These are phyloP conservation scores for Ariopsis seemanni DNA, from an alignment of 2,113 vertebrate genomes.

Conservation along the genomic window DNA sequence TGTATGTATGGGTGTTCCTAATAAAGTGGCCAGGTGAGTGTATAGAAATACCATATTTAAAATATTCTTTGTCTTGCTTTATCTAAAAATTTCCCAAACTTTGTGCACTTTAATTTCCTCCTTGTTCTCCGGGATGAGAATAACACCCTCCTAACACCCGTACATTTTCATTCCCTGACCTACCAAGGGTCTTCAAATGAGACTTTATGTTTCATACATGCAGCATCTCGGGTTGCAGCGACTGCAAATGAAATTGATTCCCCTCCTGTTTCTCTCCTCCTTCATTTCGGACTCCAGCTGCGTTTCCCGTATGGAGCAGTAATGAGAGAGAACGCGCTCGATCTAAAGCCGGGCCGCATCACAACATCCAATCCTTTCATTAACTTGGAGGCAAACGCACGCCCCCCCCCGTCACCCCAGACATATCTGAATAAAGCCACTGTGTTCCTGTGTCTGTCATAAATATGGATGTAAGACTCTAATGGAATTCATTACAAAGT, in stretches of 20 bases:
- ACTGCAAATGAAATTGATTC: conserved; percentile 82
- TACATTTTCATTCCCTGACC: conserved; percentile 68
- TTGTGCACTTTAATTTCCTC: conserved; percentile 65
- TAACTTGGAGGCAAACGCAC: conserved; percentile 76
- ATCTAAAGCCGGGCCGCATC: conserved; percentile 77
- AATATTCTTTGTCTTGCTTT: conserved; percentile 5
- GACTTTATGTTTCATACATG: conserved; percentile 80
- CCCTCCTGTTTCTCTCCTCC: conserved; percentile 71
- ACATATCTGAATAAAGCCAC: conserved; percentile 69
- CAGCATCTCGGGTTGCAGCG: conserved; percentile 74
- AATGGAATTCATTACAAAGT: conserved; percentile 50
- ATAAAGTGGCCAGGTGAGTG: no score
- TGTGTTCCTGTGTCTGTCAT: conserved; percentile 60
- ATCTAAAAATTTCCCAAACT: conserved; percentile 38
- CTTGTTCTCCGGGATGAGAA: conserved; percentile 73
- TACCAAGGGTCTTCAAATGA: conserved; percentile 75
- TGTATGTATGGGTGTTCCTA: no score
- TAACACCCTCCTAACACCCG: conserved; percentile 64
- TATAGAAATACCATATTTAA: not conserved
- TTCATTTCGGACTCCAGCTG: conserved; percentile 81
- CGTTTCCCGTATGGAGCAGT: conserved; percentile 78
- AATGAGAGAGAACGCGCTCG: conserved; percentile 73
- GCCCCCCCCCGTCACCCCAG: conserved; percentile 64
- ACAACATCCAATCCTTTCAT: conserved; percentile 80
- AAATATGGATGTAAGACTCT: conserved; percentile 50